Base-by-base conservation (phyloP, 2,797 vertebrate genomes). In the Ibycter americanus region DNA sequence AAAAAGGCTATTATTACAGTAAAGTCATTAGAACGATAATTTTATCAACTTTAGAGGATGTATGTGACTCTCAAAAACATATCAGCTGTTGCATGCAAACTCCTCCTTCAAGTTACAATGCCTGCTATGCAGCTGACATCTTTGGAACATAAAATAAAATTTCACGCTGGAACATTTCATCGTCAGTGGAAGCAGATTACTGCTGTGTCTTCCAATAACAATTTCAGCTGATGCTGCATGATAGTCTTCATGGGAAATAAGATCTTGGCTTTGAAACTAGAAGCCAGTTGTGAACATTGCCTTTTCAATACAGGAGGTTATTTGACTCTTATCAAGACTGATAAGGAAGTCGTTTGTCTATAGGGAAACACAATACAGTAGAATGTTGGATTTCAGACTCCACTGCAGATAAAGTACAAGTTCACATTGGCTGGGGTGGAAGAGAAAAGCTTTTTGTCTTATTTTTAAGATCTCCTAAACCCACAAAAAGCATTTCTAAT, bases 301-400 rank as follows among this genome's bases (percentile, higher is more conserved):
- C 27, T 93, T 89, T 89, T 87, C 52, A 92, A 91, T 65, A 56
- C 47, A 92, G 85, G 68, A 91, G 58, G 46, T 83, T 91, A 77
- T 93, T 81, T 56, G 34, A 71, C 72, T 89, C 68, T 72, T 94
- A 93, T 51, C 66, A 71, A 92, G 86, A 73, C 77, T 3, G 23
- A 42, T 85, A 96, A 96, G 83, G 87, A 96, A 93, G 62, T 70
- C 70, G 40, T 93, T 94, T 72, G 46, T 22, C 85, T 70, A 26
- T 16, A 87, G 61, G 78, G 59, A 89, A 90, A 90, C 44, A 74
- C n/a, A 95, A 29, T 84, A 58, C 66, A 62, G n/a, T 47, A 79
- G 40, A 16, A 78, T 44, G 55, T 42, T 81, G 63, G 31, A 91
- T 90, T 96, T 90, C 71, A 89, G 83, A 80, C 47, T 89, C 18